Conservation (phyloP, 2,113 vertebrate species). For the Gambusia holbrooki region DNA sequence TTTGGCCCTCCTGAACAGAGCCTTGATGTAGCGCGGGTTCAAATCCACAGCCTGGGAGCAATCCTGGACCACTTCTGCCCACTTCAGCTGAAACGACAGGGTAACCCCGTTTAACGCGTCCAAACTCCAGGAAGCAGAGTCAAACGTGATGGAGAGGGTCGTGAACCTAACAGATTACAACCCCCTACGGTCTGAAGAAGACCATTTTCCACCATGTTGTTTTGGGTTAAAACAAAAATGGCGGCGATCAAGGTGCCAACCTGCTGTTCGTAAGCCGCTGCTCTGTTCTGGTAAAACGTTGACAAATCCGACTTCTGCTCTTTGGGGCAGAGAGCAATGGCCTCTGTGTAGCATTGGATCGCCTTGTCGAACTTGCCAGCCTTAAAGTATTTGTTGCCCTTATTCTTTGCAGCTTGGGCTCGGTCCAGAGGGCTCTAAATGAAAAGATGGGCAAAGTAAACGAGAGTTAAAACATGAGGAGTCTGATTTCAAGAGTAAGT, state of each 20-base stretch:
- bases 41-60: slow-evolving; percentile 93
- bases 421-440: slow-evolving; percentile 90
- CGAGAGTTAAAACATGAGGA: slow-evolving; percentile 13
- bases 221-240: neutral
- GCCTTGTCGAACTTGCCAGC: slow-evolving; percentile 95
- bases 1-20: slow-evolving; percentile 96
- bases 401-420: slow-evolving; percentile 96
- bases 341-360: slow-evolving; percentile 98
- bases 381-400: slow-evolving; percentile 99
- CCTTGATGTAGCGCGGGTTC: slow-evolving; percentile 97
- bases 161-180: no score
- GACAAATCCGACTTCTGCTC: slow-evolving; percentile 94
- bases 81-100: slow-evolving; percentile 86
- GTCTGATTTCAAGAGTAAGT: neutral
- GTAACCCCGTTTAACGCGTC: neutral
- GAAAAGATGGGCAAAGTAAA: slow-evolving; percentile 31
- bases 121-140: no score
- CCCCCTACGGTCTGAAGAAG: no score
- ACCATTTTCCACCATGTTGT: no score
- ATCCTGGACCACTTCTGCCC: slow-evolving; percentile 94
- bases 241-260: slow-evolving; percentile 75
- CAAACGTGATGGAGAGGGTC: no score
- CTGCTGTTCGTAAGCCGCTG: slow-evolving; percentile 95
- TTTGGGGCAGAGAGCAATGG: slow-evolving; percentile 90
- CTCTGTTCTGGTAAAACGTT: slow-evolving; percentile 98